Evolutionary conservation across 2,797 vertebrate species (phyloP).

Genomic region (Acanthopagrus latus): DNA sequence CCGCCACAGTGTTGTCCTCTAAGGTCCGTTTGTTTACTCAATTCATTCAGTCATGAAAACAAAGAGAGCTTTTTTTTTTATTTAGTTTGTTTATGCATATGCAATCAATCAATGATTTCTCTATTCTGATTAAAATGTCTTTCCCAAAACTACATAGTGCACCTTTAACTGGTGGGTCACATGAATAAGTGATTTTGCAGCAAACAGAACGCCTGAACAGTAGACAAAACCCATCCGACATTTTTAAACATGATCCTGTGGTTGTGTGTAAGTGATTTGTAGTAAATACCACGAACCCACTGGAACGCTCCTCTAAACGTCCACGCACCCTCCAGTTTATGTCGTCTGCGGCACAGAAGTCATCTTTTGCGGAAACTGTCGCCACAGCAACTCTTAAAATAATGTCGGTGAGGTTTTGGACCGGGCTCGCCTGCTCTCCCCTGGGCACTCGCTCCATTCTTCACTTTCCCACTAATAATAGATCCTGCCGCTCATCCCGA

Average conservation of each 20-base stretch:
- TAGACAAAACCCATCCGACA: neutral
- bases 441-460: constrained; percentile 34
- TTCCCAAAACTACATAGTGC: too few relatives aligned
- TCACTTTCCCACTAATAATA: constrained; percentile 65
- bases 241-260: neutral
- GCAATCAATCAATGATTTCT: too few relatives aligned
- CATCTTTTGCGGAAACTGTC: constrained; percentile 64
- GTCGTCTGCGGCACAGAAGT: constrained; percentile 41
- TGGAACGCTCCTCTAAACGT: constrained; percentile 29
- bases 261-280: neutral
- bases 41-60: too few relatives aligned
- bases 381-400: constrained; percentile 68
- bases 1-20: too few relatives aligned
- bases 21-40: too few relatives aligned
- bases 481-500: constrained; percentile 47
- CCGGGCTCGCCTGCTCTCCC: constrained; percentile 24
- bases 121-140: too few relatives aligned
- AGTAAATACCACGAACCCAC: constrained; percentile 8
- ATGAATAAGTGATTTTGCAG: neutral
- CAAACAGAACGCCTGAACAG: neutral
- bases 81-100: too few relatives aligned
- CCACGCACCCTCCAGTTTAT: constrained; percentile 6
- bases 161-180: neutral
- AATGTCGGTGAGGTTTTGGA: constrained; percentile 57
- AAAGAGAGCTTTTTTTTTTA: too few relatives aligned